phyloP scores from a whole-genome alignment of 2,113 vertebrate species.

The Arvicanthis niloticus region DNA sequence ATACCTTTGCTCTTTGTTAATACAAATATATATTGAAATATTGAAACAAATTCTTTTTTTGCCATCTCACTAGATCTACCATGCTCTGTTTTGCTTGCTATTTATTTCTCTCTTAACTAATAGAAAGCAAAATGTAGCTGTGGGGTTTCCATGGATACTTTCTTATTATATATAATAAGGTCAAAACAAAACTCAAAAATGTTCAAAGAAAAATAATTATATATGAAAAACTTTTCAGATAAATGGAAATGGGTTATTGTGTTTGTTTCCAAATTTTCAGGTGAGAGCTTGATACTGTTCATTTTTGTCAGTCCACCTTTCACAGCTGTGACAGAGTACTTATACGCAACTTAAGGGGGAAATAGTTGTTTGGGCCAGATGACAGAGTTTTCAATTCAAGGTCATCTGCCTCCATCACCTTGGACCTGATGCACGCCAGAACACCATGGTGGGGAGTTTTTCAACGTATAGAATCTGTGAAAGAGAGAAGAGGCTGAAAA shows the following conservation, averaged over 20 bases:
- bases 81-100: background rate
- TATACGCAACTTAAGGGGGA: background rate
- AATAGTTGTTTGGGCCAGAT: background rate
- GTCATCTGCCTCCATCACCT: background rate
- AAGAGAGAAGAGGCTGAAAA: background rate
- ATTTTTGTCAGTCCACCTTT: background rate
- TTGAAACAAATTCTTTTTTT: conserved; percentile 58
- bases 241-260: conserved; percentile 34
- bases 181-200: conserved; percentile 15
- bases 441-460: background rate
- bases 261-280: conserved; percentile 42
- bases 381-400: background rate
- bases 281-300: conserved; percentile 43
- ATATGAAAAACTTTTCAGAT: background rate
- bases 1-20: conserved; percentile 21
- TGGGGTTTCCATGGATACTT: background rate
- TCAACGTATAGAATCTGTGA: background rate
- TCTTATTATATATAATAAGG: conserved; percentile 6
- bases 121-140: background rate
- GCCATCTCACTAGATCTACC: background rate
- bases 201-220: conserved; percentile 6
- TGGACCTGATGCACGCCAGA: background rate
- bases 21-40: conserved; percentile 35
- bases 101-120: conserved; percentile 16
- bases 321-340: background rate